Percentiles rank a stretch among this genome's conserved stretches.
phyloP scores from a whole-genome alignment of 2,888 invertebrate species.

The Troides aeacus region DNA sequence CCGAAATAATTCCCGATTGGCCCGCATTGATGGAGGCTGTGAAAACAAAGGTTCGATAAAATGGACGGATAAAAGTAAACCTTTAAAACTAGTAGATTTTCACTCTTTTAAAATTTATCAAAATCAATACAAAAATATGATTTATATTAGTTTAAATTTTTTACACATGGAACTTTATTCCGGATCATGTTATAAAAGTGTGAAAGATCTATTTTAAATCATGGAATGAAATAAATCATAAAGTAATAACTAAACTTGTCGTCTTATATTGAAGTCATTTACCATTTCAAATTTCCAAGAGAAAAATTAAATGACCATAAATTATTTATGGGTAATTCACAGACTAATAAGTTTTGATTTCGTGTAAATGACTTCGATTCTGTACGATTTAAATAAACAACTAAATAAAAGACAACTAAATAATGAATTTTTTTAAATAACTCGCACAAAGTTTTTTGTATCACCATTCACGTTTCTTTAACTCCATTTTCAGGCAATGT shows the following conservation, averaged over 20 bases:
- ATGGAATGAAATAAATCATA: constrained; percentile 60
- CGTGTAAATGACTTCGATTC: constrained; percentile 37
- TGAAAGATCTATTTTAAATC: constrained; percentile 60
- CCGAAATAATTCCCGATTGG: constrained; percentile 89
- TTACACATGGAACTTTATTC: not conserved
- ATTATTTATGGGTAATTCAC: too few relatives aligned
- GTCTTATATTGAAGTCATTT: constrained; percentile 49
- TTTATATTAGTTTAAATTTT: not conserved
- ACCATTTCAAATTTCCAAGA: not conserved
- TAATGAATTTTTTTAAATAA: constrained; percentile 64
- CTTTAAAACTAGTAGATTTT: constrained; percentile 45
- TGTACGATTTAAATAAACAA: constrained; percentile 65
- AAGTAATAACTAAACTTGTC: constrained; percentile 53
- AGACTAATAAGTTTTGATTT: not conserved
- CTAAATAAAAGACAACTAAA: constrained; percentile 48
- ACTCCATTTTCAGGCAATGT: constrained; percentile 72
- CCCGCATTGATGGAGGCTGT: constrained; percentile 84
- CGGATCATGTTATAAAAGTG: constrained; percentile 47
- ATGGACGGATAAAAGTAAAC: constrained; percentile 60
- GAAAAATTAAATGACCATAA: not conserved
- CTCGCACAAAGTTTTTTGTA: constrained; percentile 67
- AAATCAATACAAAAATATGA: not conserved
- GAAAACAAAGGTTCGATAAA: constrained; percentile 84
- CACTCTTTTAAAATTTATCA: constrained; percentile 50
- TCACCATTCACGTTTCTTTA: constrained; percentile 71